A percentile compares a stretch with the other conserved stretches of the same genome.
phyloP scores from a whole-genome alignment of 2,797 vertebrate species.

The Tangara arthus region DNA sequence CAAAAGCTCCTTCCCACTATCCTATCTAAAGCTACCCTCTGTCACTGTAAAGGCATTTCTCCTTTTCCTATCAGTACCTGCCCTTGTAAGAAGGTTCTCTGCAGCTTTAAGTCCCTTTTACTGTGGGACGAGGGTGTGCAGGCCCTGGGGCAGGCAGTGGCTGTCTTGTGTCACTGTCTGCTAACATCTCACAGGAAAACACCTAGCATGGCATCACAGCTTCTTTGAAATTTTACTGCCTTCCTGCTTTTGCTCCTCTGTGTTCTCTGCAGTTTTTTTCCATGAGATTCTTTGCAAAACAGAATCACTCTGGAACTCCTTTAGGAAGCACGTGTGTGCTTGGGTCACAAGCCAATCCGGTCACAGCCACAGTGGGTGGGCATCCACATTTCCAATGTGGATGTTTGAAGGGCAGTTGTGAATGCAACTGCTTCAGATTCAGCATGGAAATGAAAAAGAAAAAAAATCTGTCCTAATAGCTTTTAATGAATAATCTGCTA shows the following conservation, averaged over 20 bases:
- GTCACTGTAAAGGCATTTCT: not conserved
- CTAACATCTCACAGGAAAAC: not conserved
- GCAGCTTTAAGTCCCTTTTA: not conserved
- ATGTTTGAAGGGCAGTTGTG: not conserved
- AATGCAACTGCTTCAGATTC: not conserved
- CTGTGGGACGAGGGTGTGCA: rapidly evolving
- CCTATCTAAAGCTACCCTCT: not conserved
- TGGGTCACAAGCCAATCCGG: not conserved
- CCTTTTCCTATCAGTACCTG: not conserved
- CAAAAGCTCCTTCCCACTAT: not conserved
- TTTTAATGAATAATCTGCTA: not conserved
- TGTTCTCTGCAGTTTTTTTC: not conserved
- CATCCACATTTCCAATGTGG: not conserved
- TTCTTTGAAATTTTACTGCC: not conserved
- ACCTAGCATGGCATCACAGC: no score
- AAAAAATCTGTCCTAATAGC: not conserved
- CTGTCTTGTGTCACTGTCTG: not conserved
- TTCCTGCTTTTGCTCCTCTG: not conserved
- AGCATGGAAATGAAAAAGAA: not conserved
- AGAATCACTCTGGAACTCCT: not conserved
- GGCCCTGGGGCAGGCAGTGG: no score
- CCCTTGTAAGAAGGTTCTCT: no score
- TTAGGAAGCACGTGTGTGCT: not conserved
- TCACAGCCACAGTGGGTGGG: not conserved
- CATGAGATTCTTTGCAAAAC: not conserved